Evolutionary conservation across 1,140 invertebrate genomes (phyloP).

Genomic region (Lethrus apterus): DNA sequence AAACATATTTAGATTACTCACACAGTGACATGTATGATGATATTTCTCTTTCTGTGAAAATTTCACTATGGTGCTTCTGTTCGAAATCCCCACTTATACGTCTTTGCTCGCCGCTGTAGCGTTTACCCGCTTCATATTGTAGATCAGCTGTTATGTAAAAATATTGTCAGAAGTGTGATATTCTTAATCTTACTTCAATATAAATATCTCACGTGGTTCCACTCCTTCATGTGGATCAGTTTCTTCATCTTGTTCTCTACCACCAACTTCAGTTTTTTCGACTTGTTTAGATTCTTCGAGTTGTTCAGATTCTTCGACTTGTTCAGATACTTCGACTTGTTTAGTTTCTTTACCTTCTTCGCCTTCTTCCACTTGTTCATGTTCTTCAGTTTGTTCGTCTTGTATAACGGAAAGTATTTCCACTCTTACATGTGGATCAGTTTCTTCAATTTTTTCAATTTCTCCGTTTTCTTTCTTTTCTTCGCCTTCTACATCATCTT

Average conservation of each 20-base stretch:
- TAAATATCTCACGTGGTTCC: background rate
- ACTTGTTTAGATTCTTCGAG: background rate
- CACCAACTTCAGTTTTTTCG: background rate
- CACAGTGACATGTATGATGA: background rate
- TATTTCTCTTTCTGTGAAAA: background rate
- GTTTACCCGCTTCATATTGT: background rate
- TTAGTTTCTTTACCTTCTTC: background rate
- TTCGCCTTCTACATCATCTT: no score
- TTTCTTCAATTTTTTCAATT: no score
- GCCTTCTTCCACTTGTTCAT: background rate
- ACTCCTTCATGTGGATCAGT: background rate
- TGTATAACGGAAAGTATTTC: no score
- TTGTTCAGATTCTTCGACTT: background rate
- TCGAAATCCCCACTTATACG: constrained; percentile 8
- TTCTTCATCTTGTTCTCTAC: background rate
- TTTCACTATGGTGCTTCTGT: background rate
- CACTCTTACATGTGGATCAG: no score
- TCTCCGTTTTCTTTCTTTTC: no score
- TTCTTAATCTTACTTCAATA: background rate
- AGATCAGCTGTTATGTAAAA: background rate
- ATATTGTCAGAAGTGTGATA: background rate
- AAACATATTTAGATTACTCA: background rate
- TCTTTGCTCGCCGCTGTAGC: background rate
- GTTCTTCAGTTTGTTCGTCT: no score
- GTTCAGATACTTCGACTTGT: background rate